Evolutionary conservation across 2,797 vertebrate species (phyloP), one percentile per base, ranked within the genome.

Genomic region (Neosilurus mollespiculum): DNA sequence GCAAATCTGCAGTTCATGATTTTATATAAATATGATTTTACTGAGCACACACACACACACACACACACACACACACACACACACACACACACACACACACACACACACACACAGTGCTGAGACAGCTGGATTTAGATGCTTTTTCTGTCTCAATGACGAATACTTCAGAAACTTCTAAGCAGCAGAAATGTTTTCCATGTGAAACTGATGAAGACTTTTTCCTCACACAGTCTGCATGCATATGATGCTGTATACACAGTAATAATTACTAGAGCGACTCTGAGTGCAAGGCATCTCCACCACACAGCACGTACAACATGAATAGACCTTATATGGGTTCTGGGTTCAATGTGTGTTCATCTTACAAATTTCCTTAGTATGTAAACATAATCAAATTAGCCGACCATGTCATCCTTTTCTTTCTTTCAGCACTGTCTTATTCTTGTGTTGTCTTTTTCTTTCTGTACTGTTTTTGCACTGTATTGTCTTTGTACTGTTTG

Each of bases 91-190:
- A 58, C 72, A 75, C 43, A 72, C 18, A 0, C 30, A 2, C 34
- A 20, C 5, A 49, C 49, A 43, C 58, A 22, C 34, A 43, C 77
- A 6, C 59, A 22, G 26, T 56, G 78, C 65, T 69, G 26, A 56
- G 20, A 56, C 79, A 70, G 79, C 65, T 70, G 51, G 26, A 58
- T 70, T 59, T 59, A 56, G 26, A 58, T 20, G 43, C 6, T 30
- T 8, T 64, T 64, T 14, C 15, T 78, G 76, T 69, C 30, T 80
- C 12, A 0, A 51, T 80, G 51, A 7, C 11, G 51, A 80, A 80
- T 37, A 37, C 18, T 1, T 37, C 78, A 80, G n/a, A 69, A 80
- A 70, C 64, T 56, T 80, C 20, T 67, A 80, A 80, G 62, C 78
- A 67, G 51, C 78, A 43, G 34, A 43, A 77, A 16, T 64, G 9